Evolutionary conservation across 2,797 vertebrate species (phyloP), one percentile per base, ranked within the genome.

Genomic region (Cirrhinus mrigala): DNA sequence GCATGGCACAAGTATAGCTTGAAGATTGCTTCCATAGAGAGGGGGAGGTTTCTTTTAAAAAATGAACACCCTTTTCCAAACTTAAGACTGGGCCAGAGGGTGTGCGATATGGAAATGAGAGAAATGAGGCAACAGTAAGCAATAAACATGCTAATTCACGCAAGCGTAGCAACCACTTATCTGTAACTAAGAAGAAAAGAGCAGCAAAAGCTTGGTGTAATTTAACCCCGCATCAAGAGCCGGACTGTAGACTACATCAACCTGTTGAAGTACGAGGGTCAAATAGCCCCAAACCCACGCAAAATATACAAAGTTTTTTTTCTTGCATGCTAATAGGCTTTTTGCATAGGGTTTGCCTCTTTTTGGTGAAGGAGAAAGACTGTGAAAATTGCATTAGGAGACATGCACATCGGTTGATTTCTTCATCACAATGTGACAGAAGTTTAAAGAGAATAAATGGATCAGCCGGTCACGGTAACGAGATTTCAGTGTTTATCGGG

Each of bases 141-240:
- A 95, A 95, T 95, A 95, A 95, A 95, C 94, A 95, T 95, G 94
- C 92, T 94, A 94, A 95, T 95, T 94, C 92, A 89, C 90, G 78
- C 84, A 88, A 90, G 89, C 91, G 90, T 92, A 91, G 91, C 87
- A 88, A 90, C 89, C 92, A 92, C 89, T 95, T 94, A 94, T 94
- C 92, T 88, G 77, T 78, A 91, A 92, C 89, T 71, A 90, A 64
- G 52, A 84, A 77, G 69, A 77, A 83, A 89, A 80, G 69, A 84
- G 48, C 80, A 79, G 69, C 22, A 56, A 27, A 70, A 29, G 52
- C 73, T 83, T 48, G 60, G 10, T 71, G 64, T 60, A 78, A 79
- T 84, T 60, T 70, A 84, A 79, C 83, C 52, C 52, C 27, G 48
- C 40, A 33, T 50, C 24, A 79, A 70, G 64, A 78, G 74, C 62